Evolutionary conservation across 1,140 invertebrate species (phyloP).

Genomic region (Pogonomyrmex californicus): DNA sequence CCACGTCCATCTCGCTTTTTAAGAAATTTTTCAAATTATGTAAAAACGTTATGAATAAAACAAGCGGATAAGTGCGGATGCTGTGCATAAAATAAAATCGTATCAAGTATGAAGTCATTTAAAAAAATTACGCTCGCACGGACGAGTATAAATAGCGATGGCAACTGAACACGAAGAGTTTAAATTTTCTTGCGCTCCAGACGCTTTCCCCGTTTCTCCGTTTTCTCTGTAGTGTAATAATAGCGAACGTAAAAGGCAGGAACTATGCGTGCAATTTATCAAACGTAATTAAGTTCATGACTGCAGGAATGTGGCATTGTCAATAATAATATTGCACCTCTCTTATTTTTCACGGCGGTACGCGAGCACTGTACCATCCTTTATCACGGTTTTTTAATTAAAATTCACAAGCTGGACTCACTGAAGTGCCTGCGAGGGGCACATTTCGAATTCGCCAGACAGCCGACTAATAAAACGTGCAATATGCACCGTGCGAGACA

Average conservation of each 20-base stretch:
- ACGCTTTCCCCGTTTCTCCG: neutral
- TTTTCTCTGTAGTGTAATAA: conserved; percentile 13
- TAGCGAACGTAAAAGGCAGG: neutral
- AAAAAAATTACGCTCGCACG: conserved; percentile 13
- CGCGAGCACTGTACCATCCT: conserved; percentile 26
- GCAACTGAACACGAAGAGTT: conserved; percentile 8
- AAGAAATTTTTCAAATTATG: neutral
- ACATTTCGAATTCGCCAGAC: conserved; percentile 35
- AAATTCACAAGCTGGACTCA: conserved; percentile 35
- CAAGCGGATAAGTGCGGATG: neutral
- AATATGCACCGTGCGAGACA: conserved; percentile 27
- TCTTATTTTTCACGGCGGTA: neutral
- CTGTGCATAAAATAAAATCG: neutral
- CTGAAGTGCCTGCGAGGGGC: neutral
- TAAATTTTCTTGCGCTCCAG: conserved; percentile 4
- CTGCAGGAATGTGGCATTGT: conserved; percentile 12
- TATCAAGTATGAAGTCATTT: neutral
- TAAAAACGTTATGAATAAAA: neutral
- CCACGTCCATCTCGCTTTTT: neutral
- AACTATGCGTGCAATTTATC: conserved; percentile 19
- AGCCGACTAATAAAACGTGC: conserved; percentile 30
- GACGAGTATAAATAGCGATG: conserved; percentile 26
- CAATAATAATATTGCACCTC: conserved; percentile 16
- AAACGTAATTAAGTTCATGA: conserved; percentile 47
- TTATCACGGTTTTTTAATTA: conserved; percentile 57